phyloP scores from a whole-genome alignment of 1,140 invertebrate species.

The Berghia stephanieae region DNA sequence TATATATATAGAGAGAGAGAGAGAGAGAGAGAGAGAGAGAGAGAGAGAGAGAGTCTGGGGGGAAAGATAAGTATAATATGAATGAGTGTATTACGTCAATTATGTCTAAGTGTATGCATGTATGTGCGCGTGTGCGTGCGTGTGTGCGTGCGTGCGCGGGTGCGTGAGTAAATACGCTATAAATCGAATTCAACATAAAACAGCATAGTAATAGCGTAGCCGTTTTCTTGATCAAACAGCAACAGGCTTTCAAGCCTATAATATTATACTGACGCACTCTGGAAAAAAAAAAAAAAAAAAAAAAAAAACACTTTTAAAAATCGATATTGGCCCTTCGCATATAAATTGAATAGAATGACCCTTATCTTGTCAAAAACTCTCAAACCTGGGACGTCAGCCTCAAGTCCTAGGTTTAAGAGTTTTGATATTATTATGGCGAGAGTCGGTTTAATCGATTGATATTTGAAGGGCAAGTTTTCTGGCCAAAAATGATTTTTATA shows the following conservation, averaged over 20 bases:
- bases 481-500: too few species aligned
- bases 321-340: neutral
- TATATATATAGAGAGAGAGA: neutral
- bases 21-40: neutral
- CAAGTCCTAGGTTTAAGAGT: too few species aligned
- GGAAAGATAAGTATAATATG: too few species aligned
- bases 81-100: neutral
- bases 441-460: too few species aligned
- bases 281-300: neutral
- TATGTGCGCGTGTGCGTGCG: neutral
- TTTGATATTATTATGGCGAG: too few species aligned
- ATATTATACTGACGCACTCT: neutral
- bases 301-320: neutral
- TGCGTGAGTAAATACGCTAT: neutral
- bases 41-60: neutral
- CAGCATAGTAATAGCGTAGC: too few species aligned
- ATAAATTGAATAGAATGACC: neutral
- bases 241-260: neutral
- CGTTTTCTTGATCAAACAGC: neutral
- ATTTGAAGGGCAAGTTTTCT: too few species aligned
- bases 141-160: conserved; percentile 6
- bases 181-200: neutral
- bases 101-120: neutral
- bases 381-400: too few species aligned
- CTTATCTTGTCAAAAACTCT: too few species aligned